Base-by-base conservation (phyloP, 2,113 vertebrate genomes). In the Haplochromis vanheusdeni region DNA sequence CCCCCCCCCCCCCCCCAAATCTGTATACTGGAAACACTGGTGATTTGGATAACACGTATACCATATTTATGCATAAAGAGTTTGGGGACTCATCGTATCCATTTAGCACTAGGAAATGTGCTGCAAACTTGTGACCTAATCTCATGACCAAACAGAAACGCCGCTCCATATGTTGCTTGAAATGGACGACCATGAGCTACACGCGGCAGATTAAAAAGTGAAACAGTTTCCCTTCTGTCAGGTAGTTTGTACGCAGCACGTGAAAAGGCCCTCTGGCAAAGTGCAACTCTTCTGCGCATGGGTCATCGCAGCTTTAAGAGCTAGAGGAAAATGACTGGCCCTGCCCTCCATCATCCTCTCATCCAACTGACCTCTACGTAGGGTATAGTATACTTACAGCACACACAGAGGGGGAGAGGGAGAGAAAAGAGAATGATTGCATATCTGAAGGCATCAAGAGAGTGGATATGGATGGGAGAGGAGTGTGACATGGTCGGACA, bases 321-420 rank as follows among this genome's bases (percentile, higher is more conserved):
- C 87, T 56, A 23, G 54, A 92, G 89, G 92, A 94, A 94, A 95
- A 94, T 93, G 88, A 89, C 86, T 56, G 35, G 80, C 84, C 87
- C 83, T 93, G 91, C 88, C 91, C 86, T 94, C 91, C 94, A 93
- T 95, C 94, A 91, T 94, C 91, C 94, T 90, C 94, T 94, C 93
- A 89, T 93, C 93, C 91, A 1, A n/a, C 91, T 94, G 93, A 95
- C 94, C 94, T 93, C 89, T 58, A 80, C 89, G 35, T 88, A 92
- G 83, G 62, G 81, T 91, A 89, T 92, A 89, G 92, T 92, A 84
- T 93, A 94, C 92, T 95, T 89, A 93, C 84, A 86, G 84, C 85
- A 81, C 85, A 85, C 54, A 85, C 68, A 45, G 86, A 88, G 80
- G 40, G 79, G 70, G 80, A 62, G 60, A 81, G 68, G 31, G 40